Percentiles rank a stretch among this genome's conserved stretches.
These are phyloP conservation scores for Sigmodon hispidus DNA, from an alignment of 2,113 vertebrate genomes.

Conservation along the genomic window DNA sequence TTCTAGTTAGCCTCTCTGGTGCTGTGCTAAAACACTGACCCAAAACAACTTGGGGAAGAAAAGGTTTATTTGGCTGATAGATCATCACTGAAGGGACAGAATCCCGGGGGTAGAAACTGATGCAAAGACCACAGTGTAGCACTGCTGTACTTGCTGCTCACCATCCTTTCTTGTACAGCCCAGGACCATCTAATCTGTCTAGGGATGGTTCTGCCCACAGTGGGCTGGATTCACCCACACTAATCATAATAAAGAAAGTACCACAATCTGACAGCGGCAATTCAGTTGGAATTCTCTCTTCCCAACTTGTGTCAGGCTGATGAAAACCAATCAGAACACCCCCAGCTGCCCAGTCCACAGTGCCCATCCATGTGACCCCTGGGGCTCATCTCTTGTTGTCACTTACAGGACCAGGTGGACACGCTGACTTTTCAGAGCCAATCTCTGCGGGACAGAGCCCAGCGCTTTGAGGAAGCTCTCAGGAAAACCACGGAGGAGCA, in stretches of 20 bases:
- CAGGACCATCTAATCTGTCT: not conserved
- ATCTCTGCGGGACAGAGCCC: conserved; percentile 93
- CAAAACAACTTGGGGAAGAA: not conserved
- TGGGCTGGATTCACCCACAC: not conserved
- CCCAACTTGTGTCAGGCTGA: not conserved
- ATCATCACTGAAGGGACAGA: not conserved
- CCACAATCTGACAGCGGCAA: not conserved
- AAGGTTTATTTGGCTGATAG: not conserved
- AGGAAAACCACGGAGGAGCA: conserved; percentile 95
- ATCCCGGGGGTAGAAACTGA: not conserved
- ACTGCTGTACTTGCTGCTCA: not conserved
- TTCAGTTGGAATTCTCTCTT: not conserved
- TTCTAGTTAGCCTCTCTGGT: not conserved
- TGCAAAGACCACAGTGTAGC: not conserved
- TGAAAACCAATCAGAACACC: not conserved
- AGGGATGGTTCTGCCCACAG: not conserved
- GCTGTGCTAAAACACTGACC: not conserved
- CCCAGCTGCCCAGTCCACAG: rapidly evolving
- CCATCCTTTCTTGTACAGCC: not conserved
- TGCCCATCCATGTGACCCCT: rapidly evolving
- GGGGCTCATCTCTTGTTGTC: not conserved
- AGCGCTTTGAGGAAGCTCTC: conserved; percentile 96
- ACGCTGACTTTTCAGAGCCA: conserved; percentile 97
- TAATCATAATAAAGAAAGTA: not conserved
- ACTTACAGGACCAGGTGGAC: conserved; percentile 95